These are phyloP conservation scores for Nycticryphes semicollaris DNA, from an alignment of 2,113 vertebrate species.

Conservation along the genomic window DNA sequence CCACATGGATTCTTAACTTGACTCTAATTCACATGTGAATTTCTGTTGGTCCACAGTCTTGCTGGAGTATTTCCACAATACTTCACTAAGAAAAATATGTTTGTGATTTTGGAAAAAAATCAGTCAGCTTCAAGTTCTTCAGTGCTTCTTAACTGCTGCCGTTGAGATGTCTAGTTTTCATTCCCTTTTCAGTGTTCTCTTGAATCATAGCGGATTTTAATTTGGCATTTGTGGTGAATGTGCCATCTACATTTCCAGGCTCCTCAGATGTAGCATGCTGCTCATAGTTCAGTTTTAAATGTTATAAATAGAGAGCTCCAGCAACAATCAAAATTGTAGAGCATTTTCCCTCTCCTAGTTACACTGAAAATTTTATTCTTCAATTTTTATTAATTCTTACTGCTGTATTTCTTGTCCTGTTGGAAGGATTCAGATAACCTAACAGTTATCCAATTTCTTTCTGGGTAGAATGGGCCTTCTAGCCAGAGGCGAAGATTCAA, in stretches of 20 bases:
- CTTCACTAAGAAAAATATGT: not conserved
- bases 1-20: not conserved
- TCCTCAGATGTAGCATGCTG: not conserved
- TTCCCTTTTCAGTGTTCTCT: not conserved
- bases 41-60: not conserved
- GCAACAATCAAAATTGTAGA: not conserved
- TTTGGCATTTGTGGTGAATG: not conserved
- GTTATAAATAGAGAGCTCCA: not conserved
- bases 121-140: not conserved
- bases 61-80: not conserved
- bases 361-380: not conserved
- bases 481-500: conserved; percentile 79
- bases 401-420: not conserved
- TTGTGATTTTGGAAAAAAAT: not conserved
- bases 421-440: not conserved
- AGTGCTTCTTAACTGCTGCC: not conserved
- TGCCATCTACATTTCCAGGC: not conserved
- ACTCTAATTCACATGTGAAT: not conserved
- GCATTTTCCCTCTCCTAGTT: not conserved
- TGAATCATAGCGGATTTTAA: not conserved
- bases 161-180: not conserved
- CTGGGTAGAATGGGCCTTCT: conserved; percentile 71
- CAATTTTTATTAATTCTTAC: not conserved
- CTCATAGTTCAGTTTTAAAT: not conserved
- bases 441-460: conserved; percentile 19